Evolutionary conservation across 2,113 vertebrate genomes (phyloP).

Genomic region (Eulemur macaco): DNA sequence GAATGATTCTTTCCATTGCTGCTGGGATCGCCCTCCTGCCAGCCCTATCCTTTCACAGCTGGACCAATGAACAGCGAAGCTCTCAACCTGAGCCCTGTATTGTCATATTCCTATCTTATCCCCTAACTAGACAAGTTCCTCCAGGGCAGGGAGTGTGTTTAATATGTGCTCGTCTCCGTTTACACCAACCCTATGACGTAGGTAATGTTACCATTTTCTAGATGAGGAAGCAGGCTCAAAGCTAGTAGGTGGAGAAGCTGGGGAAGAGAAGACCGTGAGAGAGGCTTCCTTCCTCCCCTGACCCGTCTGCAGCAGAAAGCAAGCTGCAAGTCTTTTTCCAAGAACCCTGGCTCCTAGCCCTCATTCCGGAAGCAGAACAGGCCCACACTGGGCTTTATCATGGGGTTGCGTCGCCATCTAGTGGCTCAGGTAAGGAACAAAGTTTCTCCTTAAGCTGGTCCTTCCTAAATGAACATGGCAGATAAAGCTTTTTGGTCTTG

Average conservation of each 20-base stretch:
- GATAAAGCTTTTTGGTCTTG: background rate
- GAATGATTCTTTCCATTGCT: background rate
- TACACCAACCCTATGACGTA: background rate
- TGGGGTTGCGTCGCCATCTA: conserved; percentile 58
- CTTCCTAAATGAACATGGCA: background rate
- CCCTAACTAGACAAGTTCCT: background rate
- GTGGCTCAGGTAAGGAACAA: background rate
- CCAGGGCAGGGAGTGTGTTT: background rate
- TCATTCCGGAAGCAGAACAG: background rate
- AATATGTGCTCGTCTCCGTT: background rate
- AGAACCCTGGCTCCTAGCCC: rapidly evolving
- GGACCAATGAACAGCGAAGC: rapidly evolving
- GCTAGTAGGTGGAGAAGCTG: background rate
- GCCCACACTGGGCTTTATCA: background rate
- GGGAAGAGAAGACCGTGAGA: background rate
- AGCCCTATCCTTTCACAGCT: background rate
- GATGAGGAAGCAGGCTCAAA: background rate
- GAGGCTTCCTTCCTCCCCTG: background rate
- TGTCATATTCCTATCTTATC: background rate
- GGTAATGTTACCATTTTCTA: background rate
- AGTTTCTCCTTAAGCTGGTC: background rate
- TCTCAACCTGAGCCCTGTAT: background rate
- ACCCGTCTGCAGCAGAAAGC: background rate
- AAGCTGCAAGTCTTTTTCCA: background rate
- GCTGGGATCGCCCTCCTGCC: rapidly evolving